Percentiles rank a stretch among this genome's conserved stretches.
phyloP scores from a whole-genome alignment of 2,113 vertebrate species.

The Pagrus major region DNA sequence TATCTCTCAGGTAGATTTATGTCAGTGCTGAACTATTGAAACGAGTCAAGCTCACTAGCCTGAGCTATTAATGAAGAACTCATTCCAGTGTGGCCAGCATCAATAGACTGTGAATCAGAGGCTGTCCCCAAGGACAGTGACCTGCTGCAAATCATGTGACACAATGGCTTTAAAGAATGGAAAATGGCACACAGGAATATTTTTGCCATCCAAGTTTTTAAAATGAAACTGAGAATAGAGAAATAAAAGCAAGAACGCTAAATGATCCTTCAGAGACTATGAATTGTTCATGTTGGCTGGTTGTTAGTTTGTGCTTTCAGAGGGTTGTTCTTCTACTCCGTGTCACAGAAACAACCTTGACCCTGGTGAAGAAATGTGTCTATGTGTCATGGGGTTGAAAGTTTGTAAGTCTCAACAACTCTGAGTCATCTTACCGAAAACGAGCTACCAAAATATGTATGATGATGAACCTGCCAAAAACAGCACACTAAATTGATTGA shows the following conservation, averaged over 20 bases:
- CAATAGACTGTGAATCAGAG: slow-evolving; percentile 27
- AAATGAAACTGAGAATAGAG: slow-evolving; percentile 21
- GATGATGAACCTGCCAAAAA: background rate
- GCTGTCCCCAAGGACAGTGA: slow-evolving; percentile 5
- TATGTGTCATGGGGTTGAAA: slow-evolving; percentile 9
- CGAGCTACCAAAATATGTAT: background rate
- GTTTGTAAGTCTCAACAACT: slow-evolving; percentile 16
- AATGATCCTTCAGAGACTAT: background rate
- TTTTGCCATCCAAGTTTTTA: no score
- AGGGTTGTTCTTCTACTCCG: background rate
- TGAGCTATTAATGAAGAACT: slow-evolving; percentile 27
- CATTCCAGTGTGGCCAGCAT: background rate
- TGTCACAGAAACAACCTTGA: background rate
- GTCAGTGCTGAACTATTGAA: slow-evolving; percentile 22
- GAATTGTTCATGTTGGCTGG: background rate
- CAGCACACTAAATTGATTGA: background rate
- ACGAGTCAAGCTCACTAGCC: slow-evolving; percentile 34
- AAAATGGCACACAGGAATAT: background rate
- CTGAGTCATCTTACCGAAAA: background rate
- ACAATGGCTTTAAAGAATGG: background rate
- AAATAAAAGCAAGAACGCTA: background rate
- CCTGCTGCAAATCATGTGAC: background rate
- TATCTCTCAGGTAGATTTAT: slow-evolving; percentile 43
- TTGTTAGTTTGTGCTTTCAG: background rate
- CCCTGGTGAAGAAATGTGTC: background rate